These are phyloP conservation scores for Formica exsecta DNA, from an alignment of 1,140 invertebrate species.

Conservation along the genomic window DNA sequence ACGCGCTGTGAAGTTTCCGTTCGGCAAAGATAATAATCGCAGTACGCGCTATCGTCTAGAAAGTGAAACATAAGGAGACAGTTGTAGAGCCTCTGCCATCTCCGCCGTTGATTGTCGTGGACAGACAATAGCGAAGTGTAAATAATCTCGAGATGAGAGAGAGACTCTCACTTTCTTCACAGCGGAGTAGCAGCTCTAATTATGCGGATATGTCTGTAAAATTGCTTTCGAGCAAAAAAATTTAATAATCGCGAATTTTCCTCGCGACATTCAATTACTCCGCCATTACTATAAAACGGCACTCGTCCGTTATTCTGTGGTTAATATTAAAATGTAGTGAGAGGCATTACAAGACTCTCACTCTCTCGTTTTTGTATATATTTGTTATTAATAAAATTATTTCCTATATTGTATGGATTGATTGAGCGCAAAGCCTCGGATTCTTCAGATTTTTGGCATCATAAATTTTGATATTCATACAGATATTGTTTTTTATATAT, in stretches of 20 bases:
- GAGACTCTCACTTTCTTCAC: conserved; percentile 53
- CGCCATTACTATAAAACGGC: not conserved
- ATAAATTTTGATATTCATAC: not conserved
- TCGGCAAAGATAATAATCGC: conserved; percentile 20
- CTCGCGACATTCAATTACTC: not conserved
- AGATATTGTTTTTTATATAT: not conserved
- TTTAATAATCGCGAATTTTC: not conserved
- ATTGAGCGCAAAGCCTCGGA: no score
- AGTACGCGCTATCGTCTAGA: conserved; percentile 50
- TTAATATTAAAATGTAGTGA: not conserved
- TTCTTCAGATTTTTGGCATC: not conserved
- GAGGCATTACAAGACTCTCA: not conserved
- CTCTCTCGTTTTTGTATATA: not conserved
- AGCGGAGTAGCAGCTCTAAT: conserved; percentile 22
- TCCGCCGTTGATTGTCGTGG: conserved; percentile 16
- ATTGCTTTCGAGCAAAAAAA: conserved; percentile 22
- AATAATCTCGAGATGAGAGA: not conserved
- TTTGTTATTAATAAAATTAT: not conserved
- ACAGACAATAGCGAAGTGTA: conserved; percentile 52
- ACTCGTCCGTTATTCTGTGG: not conserved
- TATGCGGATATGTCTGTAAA: conserved; percentile 39
- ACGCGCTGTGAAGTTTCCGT: conserved; percentile 36
- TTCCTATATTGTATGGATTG: not conserved
- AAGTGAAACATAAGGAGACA: conserved; percentile 60
- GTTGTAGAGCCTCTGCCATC: conserved; percentile 28